Evolutionary conservation across 2,113 vertebrate genomes (phyloP).

Genomic region (Crotalus helleri): DNA sequence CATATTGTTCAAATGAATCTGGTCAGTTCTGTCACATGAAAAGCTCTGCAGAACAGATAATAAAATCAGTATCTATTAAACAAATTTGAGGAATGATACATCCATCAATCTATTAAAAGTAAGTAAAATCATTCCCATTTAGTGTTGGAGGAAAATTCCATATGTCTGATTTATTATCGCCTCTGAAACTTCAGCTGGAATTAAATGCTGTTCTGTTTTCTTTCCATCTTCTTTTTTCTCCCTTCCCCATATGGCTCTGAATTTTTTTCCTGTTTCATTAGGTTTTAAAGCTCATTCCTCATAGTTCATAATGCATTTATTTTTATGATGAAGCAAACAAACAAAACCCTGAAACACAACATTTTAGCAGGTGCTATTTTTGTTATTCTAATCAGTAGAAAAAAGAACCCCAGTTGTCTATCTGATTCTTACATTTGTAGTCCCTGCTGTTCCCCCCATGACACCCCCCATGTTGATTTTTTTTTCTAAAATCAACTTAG

Average conservation of each 20-base stretch:
- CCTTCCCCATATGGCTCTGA: slow-evolving; percentile 78
- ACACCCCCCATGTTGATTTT: background rate
- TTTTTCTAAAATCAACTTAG: background rate
- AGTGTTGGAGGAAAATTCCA: slow-evolving; percentile 58
- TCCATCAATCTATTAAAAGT: slow-evolving; percentile 55
- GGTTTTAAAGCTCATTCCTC: slow-evolving; percentile 76
- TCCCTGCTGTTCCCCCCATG: background rate
- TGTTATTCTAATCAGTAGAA: slow-evolving; percentile 76
- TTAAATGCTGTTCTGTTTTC: slow-evolving; percentile 67
- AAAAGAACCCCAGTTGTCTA: slow-evolving; percentile 74
- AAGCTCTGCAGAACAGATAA: background rate
- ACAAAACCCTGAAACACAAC: slow-evolving; percentile 44
- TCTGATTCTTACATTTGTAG: slow-evolving; percentile 66
- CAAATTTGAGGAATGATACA: slow-evolving; percentile 46
- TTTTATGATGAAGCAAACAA: slow-evolving; percentile 67
- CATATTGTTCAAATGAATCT: background rate
- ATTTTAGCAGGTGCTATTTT: slow-evolving; percentile 79
- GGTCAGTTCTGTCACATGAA: background rate
- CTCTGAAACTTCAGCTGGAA: slow-evolving; percentile 62
- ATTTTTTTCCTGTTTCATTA: slow-evolving; percentile 73
- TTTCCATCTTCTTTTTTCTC: slow-evolving; percentile 49
- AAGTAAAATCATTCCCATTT: slow-evolving; percentile 67
- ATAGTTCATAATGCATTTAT: slow-evolving; percentile 76
- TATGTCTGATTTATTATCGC: slow-evolving; percentile 62
- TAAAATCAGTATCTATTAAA: slow-evolving; percentile 36